Base-by-base conservation (phyloP, 2,797 vertebrate genomes). In the Lagocephalus sceleratus region DNA sequence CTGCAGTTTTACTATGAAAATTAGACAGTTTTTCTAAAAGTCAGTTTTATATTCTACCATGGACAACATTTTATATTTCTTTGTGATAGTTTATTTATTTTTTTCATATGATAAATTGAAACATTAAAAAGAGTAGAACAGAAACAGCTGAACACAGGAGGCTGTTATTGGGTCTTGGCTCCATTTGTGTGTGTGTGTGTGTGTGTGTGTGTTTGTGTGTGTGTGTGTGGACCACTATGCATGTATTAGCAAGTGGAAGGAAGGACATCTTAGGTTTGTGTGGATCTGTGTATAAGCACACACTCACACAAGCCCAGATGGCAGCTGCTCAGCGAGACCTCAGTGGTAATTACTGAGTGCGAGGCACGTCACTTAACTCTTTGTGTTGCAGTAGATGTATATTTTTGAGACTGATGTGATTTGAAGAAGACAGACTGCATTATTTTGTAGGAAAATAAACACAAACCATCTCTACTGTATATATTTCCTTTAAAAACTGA, bases 351-450 rank as follows among this genome's bases (percentile, higher is more conserved):
- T 90, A 89, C 86, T 26, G 75, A 85, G 77, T 78, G 78, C 84
- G 83, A 87, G 80, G 78, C 68, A 66, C 84, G 81, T 87, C 90
- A 85, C 85, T 90, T 90, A 90, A 90, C 88, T 89, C 85, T 80
- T 85, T 83, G 77, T 60, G 47, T 68, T 73, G 83, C 83, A 75
- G 76, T 81, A 83, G 80, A 80, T 81, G 73, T 82, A 73, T 66
- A 77, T 86, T 83, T 78, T 83, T 78, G 68, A 71, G 68, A 41
- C 64, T 77, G 62, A 49, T 65, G 29, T 74, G 52, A 75, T 81
- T 77, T 80, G 74, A 76, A 78, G 79, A 71, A 57, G 63, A 57
- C 62, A 66, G 49, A 40, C 63, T 61, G 48, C 11, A 53, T 56
- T 39, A 61, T 60, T 42, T 54, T 58, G 40, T 68, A 57, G 50